Evolutionary conservation across 2,113 vertebrate genomes (phyloP).

Genomic region (Xyliphius kryptos): DNA sequence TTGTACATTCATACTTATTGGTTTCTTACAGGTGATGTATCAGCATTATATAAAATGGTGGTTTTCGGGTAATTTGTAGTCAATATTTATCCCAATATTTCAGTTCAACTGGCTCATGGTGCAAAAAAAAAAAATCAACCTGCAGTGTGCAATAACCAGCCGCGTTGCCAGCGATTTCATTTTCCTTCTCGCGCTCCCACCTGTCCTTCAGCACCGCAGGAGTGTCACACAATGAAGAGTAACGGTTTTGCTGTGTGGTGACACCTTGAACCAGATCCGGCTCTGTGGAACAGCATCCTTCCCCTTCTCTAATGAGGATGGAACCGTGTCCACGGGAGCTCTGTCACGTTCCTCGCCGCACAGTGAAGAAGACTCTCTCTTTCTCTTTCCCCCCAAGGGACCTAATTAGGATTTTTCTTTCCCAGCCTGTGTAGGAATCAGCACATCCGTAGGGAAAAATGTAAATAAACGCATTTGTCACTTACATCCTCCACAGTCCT

Average conservation of each 20-base stretch:
- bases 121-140: background rate
- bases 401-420: constrained; percentile 46
- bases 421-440: constrained; percentile 38
- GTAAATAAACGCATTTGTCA: constrained; percentile 52
- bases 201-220: constrained; percentile 27
- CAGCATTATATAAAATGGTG: too few relatives aligned
- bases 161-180: constrained; percentile 22
- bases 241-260: constrained; percentile 30
- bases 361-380: constrained; percentile 28
- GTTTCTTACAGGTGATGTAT: too few relatives aligned
- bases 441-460: constrained; percentile 45
- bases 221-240: constrained; percentile 33
- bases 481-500: constrained; percentile 24
- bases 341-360: constrained; percentile 38
- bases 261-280: constrained; percentile 35
- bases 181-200: constrained; percentile 5
- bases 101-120: too few relatives aligned
- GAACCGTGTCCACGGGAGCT: constrained; percentile 44
- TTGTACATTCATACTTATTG: too few relatives aligned
- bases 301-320: constrained; percentile 49
- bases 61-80: too few relatives aligned
- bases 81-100: too few relatives aligned
- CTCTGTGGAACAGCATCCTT: constrained; percentile 24
- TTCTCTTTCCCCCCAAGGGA: constrained; percentile 42
- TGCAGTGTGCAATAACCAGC: constrained; percentile 13